These are phyloP conservation scores for Nerophis ophidion DNA, from an alignment of 2,113 vertebrate genomes.

Conservation along the genomic window DNA sequence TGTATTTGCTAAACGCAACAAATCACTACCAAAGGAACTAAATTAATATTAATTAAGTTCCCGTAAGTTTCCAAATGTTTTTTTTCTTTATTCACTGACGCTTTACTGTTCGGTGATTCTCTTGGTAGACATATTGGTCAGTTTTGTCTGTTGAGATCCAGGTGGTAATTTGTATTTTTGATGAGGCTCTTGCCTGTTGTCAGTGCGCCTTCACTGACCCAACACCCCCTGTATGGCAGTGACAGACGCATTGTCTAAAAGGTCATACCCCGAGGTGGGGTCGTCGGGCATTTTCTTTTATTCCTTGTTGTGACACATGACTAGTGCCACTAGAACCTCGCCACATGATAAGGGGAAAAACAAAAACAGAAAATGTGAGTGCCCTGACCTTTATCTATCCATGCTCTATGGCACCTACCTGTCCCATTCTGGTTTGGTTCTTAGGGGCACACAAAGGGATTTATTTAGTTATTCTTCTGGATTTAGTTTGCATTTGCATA, in stretches of 20 bases:
- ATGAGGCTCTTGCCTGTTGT: constrained; percentile 9
- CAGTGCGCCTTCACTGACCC: constrained; percentile 17
- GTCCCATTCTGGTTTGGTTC: neutral
- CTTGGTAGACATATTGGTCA: neutral
- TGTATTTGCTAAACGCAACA: no score
- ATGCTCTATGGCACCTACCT: neutral
- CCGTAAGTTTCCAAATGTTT: neutral
- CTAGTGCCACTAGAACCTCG: constrained; percentile 28
- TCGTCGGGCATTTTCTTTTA: constrained; percentile 23
- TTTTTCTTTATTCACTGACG: neutral
- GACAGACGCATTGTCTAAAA: constrained; percentile 52
- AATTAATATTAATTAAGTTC: neutral
- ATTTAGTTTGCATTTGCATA: no score
- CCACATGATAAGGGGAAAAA: constrained; percentile 32
- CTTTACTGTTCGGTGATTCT: neutral
- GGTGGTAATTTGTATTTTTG: constrained; percentile 1
- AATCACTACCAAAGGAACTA: no score
- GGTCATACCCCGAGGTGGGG: constrained; percentile 39
- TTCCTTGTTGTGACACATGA: constrained; percentile 50
- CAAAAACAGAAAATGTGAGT: constrained; percentile 29
- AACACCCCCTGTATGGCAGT: constrained; percentile 17
- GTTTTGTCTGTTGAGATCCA: constrained; percentile 7
- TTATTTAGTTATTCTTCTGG: no score
- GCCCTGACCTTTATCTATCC: constrained; percentile 36
- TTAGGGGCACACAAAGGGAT: no score